These are phyloP conservation scores for Chrysotoxum bicinctum DNA, from an alignment of 2,888 invertebrate genomes.

Conservation along the genomic window DNA sequence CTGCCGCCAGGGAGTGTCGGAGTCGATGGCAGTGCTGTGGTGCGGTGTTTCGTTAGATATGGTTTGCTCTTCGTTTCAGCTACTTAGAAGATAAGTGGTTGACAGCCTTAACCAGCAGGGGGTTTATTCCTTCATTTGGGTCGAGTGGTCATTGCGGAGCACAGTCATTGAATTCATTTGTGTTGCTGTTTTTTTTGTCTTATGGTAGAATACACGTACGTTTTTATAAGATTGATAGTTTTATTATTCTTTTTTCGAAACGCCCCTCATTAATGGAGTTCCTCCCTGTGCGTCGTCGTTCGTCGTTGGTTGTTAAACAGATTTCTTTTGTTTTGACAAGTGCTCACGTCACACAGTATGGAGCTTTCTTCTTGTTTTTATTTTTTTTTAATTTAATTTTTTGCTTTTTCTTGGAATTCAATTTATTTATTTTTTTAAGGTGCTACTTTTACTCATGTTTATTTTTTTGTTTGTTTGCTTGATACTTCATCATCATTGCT, in stretches of 20 bases:
- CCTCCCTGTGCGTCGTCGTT: background rate
- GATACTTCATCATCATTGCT: slow-evolving; percentile 12
- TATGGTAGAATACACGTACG: slow-evolving; percentile 5
- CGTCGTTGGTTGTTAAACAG: background rate
- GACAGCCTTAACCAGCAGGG: slow-evolving; percentile 53
- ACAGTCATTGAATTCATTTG: slow-evolving; percentile 14
- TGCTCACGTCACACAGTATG: slow-evolving; percentile 15
- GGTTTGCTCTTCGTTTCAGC: slow-evolving; percentile 50
- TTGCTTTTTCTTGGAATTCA: slow-evolving; percentile 13
- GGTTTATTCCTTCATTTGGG: slow-evolving; percentile 38
- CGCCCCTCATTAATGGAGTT: slow-evolving; percentile 16
- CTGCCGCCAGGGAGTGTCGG: slow-evolving; percentile 36
- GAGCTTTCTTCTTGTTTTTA: slow-evolving; percentile 9
- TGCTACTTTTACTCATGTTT: background rate
- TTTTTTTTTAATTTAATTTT: slow-evolving; percentile 12
- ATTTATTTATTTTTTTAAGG: slow-evolving; percentile 10
- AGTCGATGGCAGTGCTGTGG: background rate
- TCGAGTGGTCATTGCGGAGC: slow-evolving; percentile 50
- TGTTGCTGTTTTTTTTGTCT: background rate
- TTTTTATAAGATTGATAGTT: slow-evolving; percentile 42
- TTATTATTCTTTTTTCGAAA: slow-evolving; percentile 36
- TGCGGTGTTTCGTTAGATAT: slow-evolving; percentile 43
- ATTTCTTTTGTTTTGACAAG: slow-evolving; percentile 40
- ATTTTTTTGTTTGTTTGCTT: slow-evolving; percentile 7
- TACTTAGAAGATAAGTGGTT: slow-evolving; percentile 56